A percentile compares a stretch with the other conserved stretches of the same genome.
phyloP scores from a whole-genome alignment of 2,888 invertebrate species.

The Ophraella communa region DNA sequence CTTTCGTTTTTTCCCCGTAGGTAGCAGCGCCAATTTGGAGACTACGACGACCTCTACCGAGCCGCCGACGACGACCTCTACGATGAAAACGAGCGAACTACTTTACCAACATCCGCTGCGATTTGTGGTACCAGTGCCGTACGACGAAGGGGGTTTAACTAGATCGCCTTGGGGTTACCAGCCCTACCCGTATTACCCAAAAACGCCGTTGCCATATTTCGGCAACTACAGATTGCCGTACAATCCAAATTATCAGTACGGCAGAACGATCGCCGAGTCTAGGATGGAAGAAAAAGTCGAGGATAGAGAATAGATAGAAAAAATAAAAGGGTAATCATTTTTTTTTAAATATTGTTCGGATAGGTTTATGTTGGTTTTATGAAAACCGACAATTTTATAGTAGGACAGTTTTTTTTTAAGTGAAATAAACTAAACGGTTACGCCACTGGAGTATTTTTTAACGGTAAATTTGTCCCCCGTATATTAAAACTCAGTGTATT shows the following conservation, averaged over 20 bases:
- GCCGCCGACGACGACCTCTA: conserved; percentile 38
- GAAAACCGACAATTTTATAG: no score
- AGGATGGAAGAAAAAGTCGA: conserved; percentile 8
- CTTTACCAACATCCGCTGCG: conserved; percentile 51
- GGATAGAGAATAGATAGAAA: conserved; percentile 15
- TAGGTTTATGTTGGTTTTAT: no score
- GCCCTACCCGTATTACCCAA: conserved; percentile 54
- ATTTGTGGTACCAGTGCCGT: conserved; percentile 56
- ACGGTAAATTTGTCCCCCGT: no score
- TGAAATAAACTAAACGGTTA: no score
- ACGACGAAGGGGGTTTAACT: conserved; percentile 33
- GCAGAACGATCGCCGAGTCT: conserved; percentile 46
- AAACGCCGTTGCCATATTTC: conserved; percentile 49
- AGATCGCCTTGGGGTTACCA: conserved; percentile 36
- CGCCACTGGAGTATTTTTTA: no score
- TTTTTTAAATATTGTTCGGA: no score
- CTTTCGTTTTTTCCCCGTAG: background rate
- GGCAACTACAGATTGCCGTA: conserved; percentile 53
- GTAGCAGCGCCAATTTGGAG: conserved; percentile 26
- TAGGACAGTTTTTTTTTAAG: no score
- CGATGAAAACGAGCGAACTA: conserved; percentile 32
- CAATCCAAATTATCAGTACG: conserved; percentile 53
- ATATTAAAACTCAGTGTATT: no score
- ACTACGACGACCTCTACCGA: conserved; percentile 40
- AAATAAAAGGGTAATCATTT: no score